Conservation (phyloP, 2,888 invertebrate genomes). For the Hipparchia sbordonii region DNA sequence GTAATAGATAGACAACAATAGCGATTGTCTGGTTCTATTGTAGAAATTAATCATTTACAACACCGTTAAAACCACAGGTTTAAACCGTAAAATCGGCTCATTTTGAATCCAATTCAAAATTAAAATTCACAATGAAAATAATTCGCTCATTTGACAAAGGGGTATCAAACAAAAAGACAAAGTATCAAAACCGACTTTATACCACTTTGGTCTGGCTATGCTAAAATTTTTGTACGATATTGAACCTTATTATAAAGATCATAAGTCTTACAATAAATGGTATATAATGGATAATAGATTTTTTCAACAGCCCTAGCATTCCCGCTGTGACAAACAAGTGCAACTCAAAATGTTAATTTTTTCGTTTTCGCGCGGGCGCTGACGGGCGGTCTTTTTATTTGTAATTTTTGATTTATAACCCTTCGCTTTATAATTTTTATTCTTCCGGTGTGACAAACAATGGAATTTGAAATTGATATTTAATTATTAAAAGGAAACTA, state of each 20-base stretch:
- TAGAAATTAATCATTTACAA: slow-evolving; percentile 28
- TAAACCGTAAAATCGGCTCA: slow-evolving; percentile 43
- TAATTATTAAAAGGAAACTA: no score
- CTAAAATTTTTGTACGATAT: slow-evolving; percentile 1
- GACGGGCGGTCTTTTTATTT: slow-evolving; percentile 55
- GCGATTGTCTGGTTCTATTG: slow-evolving; percentile 25
- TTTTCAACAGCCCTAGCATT: slow-evolving; percentile 4
- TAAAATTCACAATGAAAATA: slow-evolving; percentile 42
- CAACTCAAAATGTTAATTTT: slow-evolving; percentile 45
- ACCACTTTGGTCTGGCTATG: not conserved
- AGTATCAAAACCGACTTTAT: slow-evolving; percentile 5
- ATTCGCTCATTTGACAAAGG: slow-evolving; percentile 50
- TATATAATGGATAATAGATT: not conserved
- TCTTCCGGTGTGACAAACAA: slow-evolving; percentile 50
- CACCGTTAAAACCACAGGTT: slow-evolving; percentile 24
- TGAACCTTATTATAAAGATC: not conserved
- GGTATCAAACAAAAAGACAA: slow-evolving; percentile 44
- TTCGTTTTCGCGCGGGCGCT: slow-evolving; percentile 55
- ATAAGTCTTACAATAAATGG: not conserved
- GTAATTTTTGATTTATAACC: slow-evolving; percentile 55
- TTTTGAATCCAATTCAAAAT: slow-evolving; percentile 31
- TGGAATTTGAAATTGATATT: not conserved
- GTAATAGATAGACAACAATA: slow-evolving; percentile 9
- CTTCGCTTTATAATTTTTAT: slow-evolving; percentile 44
- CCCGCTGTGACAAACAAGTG: slow-evolving; percentile 56